phyloP scores from a whole-genome alignment of 2,888 invertebrate species.

The Drosophila algonquin region DNA sequence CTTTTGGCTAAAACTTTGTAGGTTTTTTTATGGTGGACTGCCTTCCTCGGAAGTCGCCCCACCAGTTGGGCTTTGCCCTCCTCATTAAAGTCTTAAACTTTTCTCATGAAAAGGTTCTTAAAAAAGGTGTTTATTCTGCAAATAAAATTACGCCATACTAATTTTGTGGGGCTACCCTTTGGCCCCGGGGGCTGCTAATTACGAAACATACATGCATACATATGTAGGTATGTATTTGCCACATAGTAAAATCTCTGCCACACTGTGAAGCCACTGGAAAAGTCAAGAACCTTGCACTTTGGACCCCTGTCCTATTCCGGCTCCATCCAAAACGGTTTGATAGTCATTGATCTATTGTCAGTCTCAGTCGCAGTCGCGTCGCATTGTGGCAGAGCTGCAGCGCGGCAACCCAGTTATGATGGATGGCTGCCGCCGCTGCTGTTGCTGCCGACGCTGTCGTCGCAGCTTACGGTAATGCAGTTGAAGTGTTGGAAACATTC shows the following conservation, averaged over 20 bases:
- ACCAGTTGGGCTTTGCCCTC: neutral
- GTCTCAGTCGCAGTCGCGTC: slow-evolving; percentile 14
- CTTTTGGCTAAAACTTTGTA: neutral
- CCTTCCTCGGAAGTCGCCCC: neutral
- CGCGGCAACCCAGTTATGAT: slow-evolving; percentile 28
- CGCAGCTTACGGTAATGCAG: slow-evolving; percentile 75
- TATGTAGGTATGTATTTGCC: neutral
- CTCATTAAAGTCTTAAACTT: neutral
- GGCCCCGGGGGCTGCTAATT: neutral
- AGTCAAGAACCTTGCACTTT: slow-evolving; percentile 36
- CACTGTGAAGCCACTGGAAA: neutral
- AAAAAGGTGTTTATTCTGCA: neutral
- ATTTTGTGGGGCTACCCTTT: neutral
- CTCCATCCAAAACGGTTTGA: slow-evolving; percentile 35
- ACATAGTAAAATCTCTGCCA: neutral
- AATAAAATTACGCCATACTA: neutral
- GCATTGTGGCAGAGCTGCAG: slow-evolving; percentile 6
- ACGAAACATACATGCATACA: neutral
- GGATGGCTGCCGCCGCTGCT: no score
- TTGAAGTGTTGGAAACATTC: slow-evolving; percentile 72
- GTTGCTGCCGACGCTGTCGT: no score
- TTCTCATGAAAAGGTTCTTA: neutral
- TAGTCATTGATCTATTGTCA: slow-evolving; percentile 49
- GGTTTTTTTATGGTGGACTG: neutral
- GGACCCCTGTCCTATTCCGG: slow-evolving; percentile 30